Conservation (phyloP, 2,888 invertebrate species). For the Stenodema calcarata region DNA sequence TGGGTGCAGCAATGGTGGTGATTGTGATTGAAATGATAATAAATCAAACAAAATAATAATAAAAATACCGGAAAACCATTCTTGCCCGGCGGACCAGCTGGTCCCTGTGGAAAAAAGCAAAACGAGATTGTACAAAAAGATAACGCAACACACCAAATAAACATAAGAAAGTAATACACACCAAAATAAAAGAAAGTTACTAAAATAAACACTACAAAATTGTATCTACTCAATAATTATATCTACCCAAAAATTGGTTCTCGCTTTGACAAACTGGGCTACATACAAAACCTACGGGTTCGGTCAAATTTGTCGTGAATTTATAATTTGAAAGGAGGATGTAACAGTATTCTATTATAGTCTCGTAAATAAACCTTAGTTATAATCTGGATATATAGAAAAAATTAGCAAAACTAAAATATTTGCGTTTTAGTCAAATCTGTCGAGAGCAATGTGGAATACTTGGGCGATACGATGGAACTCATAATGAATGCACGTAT, state of each 20-base stretch:
- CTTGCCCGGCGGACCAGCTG: constrained; percentile 81
- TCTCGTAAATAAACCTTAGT: too few species aligned
- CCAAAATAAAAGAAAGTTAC: too few species aligned
- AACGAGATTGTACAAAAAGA: constrained; percentile 9
- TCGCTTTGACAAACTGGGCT: too few species aligned
- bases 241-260: neutral
- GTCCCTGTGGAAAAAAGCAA: constrained; percentile 69
- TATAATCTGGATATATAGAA: too few species aligned
- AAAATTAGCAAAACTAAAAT: too few species aligned
- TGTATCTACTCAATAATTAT: neutral
- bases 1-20: neutral
- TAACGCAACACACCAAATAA: neutral
- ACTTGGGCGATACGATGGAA: too few species aligned
- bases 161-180: neutral
- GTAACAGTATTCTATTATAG: too few species aligned
- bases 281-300: neutral
- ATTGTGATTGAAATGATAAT: constrained; percentile 18
- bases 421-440: too few species aligned
- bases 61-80: constrained; percentile 86
- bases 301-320: neutral
- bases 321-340: too few species aligned
- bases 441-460: too few species aligned
- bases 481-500: too few species aligned
- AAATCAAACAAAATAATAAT: constrained; percentile 7
- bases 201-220: neutral